These are phyloP conservation scores for Cervus canadensis DNA, from an alignment of 2,113 vertebrate genomes.

Conservation along the genomic window DNA sequence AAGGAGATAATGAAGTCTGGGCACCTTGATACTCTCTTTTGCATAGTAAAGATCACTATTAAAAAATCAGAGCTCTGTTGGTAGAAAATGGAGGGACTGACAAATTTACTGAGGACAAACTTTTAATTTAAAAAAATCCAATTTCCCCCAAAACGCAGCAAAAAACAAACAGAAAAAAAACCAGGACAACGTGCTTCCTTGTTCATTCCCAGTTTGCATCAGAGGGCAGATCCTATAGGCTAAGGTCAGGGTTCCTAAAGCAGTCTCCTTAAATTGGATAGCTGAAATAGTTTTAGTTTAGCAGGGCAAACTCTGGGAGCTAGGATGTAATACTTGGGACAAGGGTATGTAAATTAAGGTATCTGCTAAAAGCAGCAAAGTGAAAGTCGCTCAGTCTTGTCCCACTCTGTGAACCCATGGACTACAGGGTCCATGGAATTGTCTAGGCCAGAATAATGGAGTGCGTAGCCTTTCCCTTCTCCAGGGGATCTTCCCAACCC, in stretches of 20 bases:
- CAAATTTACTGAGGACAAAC: background rate
- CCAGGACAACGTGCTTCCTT: background rate
- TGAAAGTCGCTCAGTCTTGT: rapidly evolving
- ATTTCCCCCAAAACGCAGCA: background rate
- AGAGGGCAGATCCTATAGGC: background rate
- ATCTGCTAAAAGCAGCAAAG: background rate
- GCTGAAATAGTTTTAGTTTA: background rate
- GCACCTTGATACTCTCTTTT: background rate
- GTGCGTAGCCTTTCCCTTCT: background rate
- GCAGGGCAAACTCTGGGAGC: background rate
- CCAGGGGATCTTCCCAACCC: background rate
- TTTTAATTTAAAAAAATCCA: background rate
- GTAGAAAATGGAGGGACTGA: background rate
- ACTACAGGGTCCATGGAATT: background rate
- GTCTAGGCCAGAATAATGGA: background rate
- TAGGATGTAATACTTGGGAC: background rate
- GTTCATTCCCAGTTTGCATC: background rate
- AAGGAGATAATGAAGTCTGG: background rate
- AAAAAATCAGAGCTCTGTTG: background rate
- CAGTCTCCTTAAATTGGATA: background rate
- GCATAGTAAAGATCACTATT: background rate
- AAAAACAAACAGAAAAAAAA: background rate
- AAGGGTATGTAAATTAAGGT: rapidly evolving
- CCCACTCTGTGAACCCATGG: background rate
- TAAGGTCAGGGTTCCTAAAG: background rate